Evolutionary conservation across 2,113 vertebrate species (phyloP), one percentile per base, ranked within the genome.

Genomic region (Oreochromis tanganicae): DNA sequence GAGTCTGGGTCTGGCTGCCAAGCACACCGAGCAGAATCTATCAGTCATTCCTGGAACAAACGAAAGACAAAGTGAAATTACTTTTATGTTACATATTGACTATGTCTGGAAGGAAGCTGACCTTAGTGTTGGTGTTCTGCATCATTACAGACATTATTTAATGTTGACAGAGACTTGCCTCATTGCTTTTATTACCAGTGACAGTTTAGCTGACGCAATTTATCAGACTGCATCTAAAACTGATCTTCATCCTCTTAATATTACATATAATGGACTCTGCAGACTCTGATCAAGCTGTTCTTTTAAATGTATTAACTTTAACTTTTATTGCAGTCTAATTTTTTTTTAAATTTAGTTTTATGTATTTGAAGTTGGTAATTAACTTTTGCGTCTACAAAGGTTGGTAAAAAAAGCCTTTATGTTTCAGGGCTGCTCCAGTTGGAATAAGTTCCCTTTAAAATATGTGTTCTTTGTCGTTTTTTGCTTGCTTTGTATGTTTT

Each of bases 11-110:
- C 50, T 55, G 61, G 43, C 88, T 79, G 88, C 85, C 63, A 82
- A 29, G 21, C 10, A 29, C 48, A 13, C n/a, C 4, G 57, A 6
- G 16, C 52, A 7, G 38, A 43, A 50, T 82, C 80, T 16, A 73
- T 88, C 88, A 85, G 86, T 87, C 85, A 17, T 48, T 14, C n/a
- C 55, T 14, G 68, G 16, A 38, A 59, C 24, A 86, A 87, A 87
- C 0, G 84, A 75, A 29, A 48, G 43, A 68, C 29, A 48, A 56
- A 16, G 79, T 10, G 6, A 21, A 66, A 36, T 73, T 73, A 46
- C 21, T 48, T 73, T 7, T 17, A 46, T 27, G 41, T 46, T 46
- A 73, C 68, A 27, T 73, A 48, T 73, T 73, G 41, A 73, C 41
- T 48, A 11, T 1, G 14, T 7, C 41, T 73, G 68, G 38, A 0